phyloP scores from a whole-genome alignment of 2,888 invertebrate genomes.

The Tridacna gigas region DNA sequence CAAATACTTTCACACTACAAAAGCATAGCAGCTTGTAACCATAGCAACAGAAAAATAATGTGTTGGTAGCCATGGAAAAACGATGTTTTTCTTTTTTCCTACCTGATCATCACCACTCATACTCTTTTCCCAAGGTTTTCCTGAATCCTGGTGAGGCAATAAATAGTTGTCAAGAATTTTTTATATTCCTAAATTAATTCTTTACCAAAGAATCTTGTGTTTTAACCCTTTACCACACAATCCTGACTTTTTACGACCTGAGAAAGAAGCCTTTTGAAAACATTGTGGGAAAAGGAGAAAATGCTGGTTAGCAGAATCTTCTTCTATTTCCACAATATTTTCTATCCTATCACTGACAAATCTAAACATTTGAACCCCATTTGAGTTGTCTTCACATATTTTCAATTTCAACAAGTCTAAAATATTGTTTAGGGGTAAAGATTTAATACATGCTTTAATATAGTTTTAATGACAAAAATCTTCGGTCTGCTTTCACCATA shows the following conservation, averaged over 20 bases:
- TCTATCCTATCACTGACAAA: not conserved
- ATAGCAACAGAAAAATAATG: conserved; percentile 22
- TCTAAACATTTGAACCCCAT: too few relatives aligned
- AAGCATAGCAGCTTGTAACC: conserved; percentile 14
- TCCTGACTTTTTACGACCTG: not conserved
- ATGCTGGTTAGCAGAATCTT: not conserved
- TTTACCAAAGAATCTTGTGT: too few relatives aligned
- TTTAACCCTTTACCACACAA: not conserved
- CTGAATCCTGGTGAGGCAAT: conserved; percentile 8
- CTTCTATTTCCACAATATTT: not conserved
- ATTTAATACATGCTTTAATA: too few relatives aligned
- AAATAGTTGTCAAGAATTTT: not conserved
- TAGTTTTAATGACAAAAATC: too few relatives aligned
- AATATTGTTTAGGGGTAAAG: too few relatives aligned
- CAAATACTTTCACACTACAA: conserved; percentile 1
- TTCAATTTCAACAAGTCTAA: too few relatives aligned
- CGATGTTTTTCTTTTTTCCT: not conserved
- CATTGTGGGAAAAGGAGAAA: not conserved
- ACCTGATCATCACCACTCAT: conserved; percentile 16
- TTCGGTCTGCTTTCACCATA: too few relatives aligned
- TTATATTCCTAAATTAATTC: too few relatives aligned
- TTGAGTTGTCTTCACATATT: too few relatives aligned
- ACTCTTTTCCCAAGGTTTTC: conserved; percentile 10
- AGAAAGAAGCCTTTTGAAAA: not conserved
- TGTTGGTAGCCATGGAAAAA: conserved; percentile 20